phyloP scores from a whole-genome alignment of 2,113 vertebrate species.

The Malurus alboscapulatus region DNA sequence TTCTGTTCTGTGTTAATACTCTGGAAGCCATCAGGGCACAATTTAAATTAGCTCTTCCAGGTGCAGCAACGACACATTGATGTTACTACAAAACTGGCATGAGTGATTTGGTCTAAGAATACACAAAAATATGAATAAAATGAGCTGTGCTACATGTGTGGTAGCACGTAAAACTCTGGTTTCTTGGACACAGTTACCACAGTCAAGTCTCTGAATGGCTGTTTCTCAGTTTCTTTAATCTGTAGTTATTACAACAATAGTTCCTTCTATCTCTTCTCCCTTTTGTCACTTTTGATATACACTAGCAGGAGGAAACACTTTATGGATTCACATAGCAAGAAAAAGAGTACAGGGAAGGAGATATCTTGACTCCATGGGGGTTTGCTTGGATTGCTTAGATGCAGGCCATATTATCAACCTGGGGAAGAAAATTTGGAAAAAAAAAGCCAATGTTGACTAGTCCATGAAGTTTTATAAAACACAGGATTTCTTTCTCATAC shows the following conservation, averaged over 20 bases:
- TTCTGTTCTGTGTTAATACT: not conserved
- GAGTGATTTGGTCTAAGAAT: not conserved
- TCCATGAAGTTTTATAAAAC: not conserved
- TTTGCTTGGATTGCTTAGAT: not conserved
- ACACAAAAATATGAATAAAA: not conserved
- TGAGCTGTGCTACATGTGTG: not conserved
- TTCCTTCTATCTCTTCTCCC: not conserved
- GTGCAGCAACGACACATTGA: not conserved
- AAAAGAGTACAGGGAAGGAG: rapidly evolving
- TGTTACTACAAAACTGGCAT: not conserved
- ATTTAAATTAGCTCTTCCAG: not conserved
- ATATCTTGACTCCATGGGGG: not conserved
- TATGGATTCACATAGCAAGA: not conserved
- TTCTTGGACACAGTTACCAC: not conserved
- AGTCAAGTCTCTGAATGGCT: not conserved
- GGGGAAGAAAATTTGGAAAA: not conserved
- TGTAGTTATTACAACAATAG: not conserved
- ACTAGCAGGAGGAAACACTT: not conserved
- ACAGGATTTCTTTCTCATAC: not conserved
- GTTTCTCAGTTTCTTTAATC: not conserved
- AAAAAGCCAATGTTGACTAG: not conserved
- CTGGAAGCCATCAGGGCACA: not conserved
- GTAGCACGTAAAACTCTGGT: not conserved
- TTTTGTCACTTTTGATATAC: not conserved
- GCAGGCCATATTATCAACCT: not conserved